Evolutionary conservation across 2,113 vertebrate genomes (phyloP), one percentile per base, ranked within the genome.

Genomic region (Geococcyx californianus): DNA sequence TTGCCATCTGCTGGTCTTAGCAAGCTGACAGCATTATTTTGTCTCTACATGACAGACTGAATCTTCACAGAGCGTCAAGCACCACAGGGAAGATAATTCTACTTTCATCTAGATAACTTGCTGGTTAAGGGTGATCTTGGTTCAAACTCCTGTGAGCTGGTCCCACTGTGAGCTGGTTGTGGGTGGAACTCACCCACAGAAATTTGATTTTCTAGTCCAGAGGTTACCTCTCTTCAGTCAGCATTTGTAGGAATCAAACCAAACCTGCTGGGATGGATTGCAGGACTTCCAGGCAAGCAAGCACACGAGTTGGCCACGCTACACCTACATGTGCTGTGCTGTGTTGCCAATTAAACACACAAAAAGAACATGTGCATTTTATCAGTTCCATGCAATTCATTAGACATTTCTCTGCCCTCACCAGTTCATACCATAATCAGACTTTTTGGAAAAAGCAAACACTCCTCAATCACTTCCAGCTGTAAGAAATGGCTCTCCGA

Each of bases 401-500:
- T 67, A 75, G 66, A 25, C 11, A 47, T 94, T 91, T 51, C n/a
- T 75, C 62, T 87, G 33, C 36, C 47, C 34, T 90, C 42, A 80
- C 19, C 19, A 58, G 19, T 76, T 90, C 72, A 69, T 54, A 69
- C 10, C 23, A 62, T 2, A 2, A 62, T 69, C 58, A 54, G 28
- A 79, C 60, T 13, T 68, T 82, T 29, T 79, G 24, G 49, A 82
- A 49, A 68, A 87, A 75, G 28, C 40, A 83, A 91, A 59, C 64
- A 59, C 29, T 80, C 42, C 26, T 84, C 52, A 74, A n/a, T 70
- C 59, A 81, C 20, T 92, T 81, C 83, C 68, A 95, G 55, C 42
- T 93, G 76, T 70, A 70, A 74, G 51, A 94, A 90, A 88, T 36
- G 17, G 20, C 20, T 77, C 79, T 95, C 86, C 88, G 64, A 90